phyloP scores from a whole-genome alignment of 2,113 vertebrate species.

The Columba janthina region DNA sequence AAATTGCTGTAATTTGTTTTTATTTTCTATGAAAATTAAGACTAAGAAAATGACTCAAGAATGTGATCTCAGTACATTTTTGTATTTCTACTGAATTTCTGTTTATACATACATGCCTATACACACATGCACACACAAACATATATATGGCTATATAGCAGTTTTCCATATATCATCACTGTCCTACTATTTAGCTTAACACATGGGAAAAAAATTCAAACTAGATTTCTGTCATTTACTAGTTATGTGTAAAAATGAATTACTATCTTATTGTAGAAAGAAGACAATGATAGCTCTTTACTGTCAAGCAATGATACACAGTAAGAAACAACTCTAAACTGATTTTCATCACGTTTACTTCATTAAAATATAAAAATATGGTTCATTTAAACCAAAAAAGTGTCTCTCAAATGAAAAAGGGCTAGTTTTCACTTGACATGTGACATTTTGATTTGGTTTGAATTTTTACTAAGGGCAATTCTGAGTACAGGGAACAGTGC shows the following conservation, averaged over 20 bases:
- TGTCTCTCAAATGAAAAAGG: background rate
- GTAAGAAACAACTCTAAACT: background rate
- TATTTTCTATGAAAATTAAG: background rate
- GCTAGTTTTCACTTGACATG: background rate
- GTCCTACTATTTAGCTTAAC: background rate
- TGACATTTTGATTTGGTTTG: background rate
- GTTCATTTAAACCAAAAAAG: background rate
- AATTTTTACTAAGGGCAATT: background rate
- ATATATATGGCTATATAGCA: background rate
- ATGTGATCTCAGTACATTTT: background rate
- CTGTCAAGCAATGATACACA: background rate
- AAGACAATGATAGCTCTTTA: background rate
- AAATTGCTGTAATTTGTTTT: background rate
- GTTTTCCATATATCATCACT: background rate
- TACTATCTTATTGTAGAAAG: background rate
- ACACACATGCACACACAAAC: background rate
- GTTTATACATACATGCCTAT: background rate
- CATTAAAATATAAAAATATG: background rate
- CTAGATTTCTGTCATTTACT: background rate
- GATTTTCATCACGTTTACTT: background rate
- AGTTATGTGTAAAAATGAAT: background rate
- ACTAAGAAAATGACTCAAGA: background rate
- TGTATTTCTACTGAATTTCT: background rate
- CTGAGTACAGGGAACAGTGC: background rate
- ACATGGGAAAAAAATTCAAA: background rate